Evolutionary conservation across 1,140 invertebrate species (phyloP), one percentile per base, ranked within the genome.

Genomic region (Telenomus remus): DNA sequence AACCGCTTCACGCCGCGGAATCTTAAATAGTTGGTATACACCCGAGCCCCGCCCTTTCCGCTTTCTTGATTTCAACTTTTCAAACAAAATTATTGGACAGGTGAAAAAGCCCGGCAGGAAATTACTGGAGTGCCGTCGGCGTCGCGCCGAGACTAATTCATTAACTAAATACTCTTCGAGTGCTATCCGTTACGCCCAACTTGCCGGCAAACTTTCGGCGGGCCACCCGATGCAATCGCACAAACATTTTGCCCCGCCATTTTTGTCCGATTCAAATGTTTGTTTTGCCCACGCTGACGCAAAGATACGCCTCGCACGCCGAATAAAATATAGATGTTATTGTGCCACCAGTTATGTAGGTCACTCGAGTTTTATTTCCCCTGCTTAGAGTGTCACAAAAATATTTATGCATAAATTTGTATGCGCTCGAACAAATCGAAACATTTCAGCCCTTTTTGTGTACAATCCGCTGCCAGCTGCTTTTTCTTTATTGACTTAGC

Each of bases 151-250:
- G 60, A 76, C 72, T 70, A 76, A 76, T 70, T 69, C 65, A 76
- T 76, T 76, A 69, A 76, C 72, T 76, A 76, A 76, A 76, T 76
- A 69, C 65, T 60, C 44, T 64, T 75, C 54, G 54, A 69, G 47
- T 59, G 54, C 54, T 37, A 73, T 73, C 56, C 51, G 34, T 55
- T 55, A 60, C 60, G 16, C 27, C 48, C 57, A 53, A 74, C 56
- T 74, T 74, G 50, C 33, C 33, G 8, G 10, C 19, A 33, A 66
- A 44, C 47, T 57, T 55, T 55, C 6, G 44, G 6, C n/a, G 16
- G 16, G 13, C 10, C 11, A 19, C 34, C n/a, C 15, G 16, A 12
- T 33, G 50, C 37, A 44, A 55, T 35, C 43, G 53, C 37, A 42
- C 53, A 57, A 72, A 72, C 11, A 64, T 56, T 59, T 70, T 48